Conservation (phyloP, 2,888 invertebrate genomes). For the Tillus elongatus region DNA sequence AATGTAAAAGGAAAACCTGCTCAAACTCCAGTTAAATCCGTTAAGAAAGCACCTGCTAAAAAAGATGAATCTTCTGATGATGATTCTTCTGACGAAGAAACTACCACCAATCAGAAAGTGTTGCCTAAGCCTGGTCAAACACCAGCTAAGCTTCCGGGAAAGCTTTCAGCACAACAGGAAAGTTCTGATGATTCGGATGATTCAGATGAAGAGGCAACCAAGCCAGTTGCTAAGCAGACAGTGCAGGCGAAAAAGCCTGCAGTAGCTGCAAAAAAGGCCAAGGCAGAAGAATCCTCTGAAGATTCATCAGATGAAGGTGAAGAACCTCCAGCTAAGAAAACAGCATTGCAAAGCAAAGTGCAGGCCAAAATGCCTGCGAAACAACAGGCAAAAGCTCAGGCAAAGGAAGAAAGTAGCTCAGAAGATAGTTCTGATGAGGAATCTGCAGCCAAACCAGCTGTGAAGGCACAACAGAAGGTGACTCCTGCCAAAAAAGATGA, state of each 20-base stretch:
- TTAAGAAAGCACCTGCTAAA: conserved; percentile 31
- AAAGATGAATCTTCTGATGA: conserved; percentile 25
- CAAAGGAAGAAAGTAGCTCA: conserved; percentile 24
- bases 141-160: neutral
- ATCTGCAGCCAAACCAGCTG: conserved; percentile 28
- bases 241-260: conserved; percentile 1
- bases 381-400: conserved; percentile 8
- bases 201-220: conserved; percentile 20
- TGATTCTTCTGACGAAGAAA: conserved; percentile 36
- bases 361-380: conserved; percentile 23
- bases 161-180: conserved; percentile 7
- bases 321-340: conserved; percentile 12
- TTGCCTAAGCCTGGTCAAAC: conserved; percentile 1
- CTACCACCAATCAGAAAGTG: conserved; percentile 23
- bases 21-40: conserved; percentile 20
- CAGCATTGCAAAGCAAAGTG: conserved; percentile 6
- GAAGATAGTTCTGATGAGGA: conserved; percentile 35
- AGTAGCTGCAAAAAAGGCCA: conserved; percentile 11
- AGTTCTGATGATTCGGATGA: conserved; percentile 17
- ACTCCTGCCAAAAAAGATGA: neutral
- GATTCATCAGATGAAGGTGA: conserved; percentile 26
- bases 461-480: conserved; percentile 11
- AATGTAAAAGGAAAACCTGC: conserved; percentile 17
- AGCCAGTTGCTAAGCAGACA: conserved; percentile 24
- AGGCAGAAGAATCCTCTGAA: conserved; percentile 20